phyloP scores from a whole-genome alignment of 2,888 invertebrate genomes.

The Ormyrus rosae region DNA sequence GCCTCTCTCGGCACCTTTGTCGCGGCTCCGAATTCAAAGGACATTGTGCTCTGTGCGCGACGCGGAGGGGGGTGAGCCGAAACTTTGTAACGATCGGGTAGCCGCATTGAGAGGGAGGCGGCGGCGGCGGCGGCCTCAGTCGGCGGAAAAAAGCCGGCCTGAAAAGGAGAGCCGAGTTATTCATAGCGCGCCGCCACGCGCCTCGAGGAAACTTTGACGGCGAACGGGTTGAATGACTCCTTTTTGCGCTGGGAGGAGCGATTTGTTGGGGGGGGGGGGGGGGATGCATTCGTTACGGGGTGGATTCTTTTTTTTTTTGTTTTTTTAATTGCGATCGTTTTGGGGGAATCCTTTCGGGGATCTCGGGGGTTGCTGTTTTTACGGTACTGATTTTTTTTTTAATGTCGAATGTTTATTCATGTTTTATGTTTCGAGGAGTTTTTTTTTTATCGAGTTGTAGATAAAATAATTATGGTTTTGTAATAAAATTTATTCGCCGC shows the following conservation, averaged over 20 bases:
- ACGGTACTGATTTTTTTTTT: no score
- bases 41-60: slow-evolving; percentile 62
- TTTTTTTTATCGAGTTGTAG: no score
- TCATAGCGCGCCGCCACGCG: slow-evolving; percentile 58
- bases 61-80: background rate
- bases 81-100: slow-evolving; percentile 40
- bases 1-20: slow-evolving; percentile 57
- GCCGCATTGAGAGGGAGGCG: slow-evolving; percentile 48
- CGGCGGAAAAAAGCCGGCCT: slow-evolving; percentile 43
- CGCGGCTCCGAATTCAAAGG: slow-evolving; percentile 69
- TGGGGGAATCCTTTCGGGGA: no score
- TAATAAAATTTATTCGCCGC: no score
- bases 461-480: no score
- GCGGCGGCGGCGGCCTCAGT: slow-evolving; percentile 33
- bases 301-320: no score
- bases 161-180: slow-evolving; percentile 58
- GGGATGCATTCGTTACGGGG: no score
- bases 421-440: no score
- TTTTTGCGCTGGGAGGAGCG: background rate
- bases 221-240: slow-evolving; percentile 38
- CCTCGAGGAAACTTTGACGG: slow-evolving; percentile 51
- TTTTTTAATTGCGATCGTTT: no score
- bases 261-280: no score
- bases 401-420: no score
- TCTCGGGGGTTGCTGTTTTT: no score